phyloP scores from a whole-genome alignment of 2,113 vertebrate species.

The Crocuta crocuta region DNA sequence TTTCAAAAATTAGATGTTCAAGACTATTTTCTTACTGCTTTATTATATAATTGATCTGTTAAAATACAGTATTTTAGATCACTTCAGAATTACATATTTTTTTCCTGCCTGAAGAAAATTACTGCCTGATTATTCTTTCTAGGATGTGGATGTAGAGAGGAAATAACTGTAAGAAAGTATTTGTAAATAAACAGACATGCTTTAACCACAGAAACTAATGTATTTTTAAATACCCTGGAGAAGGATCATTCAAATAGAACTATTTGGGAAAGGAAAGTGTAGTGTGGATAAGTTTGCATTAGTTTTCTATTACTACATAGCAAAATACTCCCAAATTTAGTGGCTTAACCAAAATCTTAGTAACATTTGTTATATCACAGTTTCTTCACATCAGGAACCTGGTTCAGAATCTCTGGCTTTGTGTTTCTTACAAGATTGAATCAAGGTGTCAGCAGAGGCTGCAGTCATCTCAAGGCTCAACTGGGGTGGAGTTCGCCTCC shows the following conservation, averaged over 20 bases:
- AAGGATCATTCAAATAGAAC: neutral
- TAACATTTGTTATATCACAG: neutral
- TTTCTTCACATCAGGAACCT: neutral
- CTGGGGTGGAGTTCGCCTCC: neutral
- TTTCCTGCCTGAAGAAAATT: neutral
- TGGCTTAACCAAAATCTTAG: neutral
- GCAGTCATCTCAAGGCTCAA: neutral
- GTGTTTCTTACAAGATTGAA: neutral
- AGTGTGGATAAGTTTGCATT: neutral
- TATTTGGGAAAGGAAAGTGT: neutral
- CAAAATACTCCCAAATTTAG: neutral
- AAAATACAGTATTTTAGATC: neutral
- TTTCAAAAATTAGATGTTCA: neutral
- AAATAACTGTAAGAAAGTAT: neutral
- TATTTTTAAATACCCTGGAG: conserved; percentile 14
- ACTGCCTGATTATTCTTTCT: neutral
- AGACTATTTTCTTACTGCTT: neutral
- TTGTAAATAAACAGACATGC: neutral
- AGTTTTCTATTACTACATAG: neutral
- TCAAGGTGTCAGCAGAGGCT: neutral
- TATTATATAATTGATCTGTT: neutral
- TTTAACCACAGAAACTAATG: conserved; percentile 3
- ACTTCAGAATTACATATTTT: neutral
- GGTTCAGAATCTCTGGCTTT: neutral
- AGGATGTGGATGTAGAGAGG: neutral